Evolutionary conservation across 2,797 vertebrate genomes (phyloP), one percentile per base, ranked within the genome.

Genomic region (Acridotheres tristis): DNA sequence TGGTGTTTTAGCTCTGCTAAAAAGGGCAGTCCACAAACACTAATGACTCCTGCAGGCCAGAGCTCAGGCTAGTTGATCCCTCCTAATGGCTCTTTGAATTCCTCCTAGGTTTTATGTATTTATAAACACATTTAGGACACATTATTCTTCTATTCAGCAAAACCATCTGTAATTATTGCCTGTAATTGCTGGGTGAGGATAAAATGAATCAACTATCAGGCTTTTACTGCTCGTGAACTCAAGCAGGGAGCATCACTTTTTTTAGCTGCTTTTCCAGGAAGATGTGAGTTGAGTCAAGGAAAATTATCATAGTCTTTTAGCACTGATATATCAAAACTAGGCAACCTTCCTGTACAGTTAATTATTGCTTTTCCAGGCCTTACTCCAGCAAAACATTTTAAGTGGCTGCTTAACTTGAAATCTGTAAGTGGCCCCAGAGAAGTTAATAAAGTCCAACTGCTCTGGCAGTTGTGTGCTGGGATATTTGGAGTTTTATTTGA

Each of bases 111-210:
- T 90, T 93, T 85, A 57, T 72, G 85, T 85, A 36, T 95, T 96
- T 96, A 85, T 91, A 85, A 94, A 92, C 91, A 94, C 69, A 79
- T 96, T 95, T 91, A 96, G 89, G 92, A 48, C 7, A 4, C 38
- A 68, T 96, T 95, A 93, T 90, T 92, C 55, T 89, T 88, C 68
- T 32, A 79, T 90, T 97, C 94, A 85, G 81, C 57, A 92, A 85
- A 95, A 53, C 30, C 53, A 61, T 82, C 75, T 85, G 80, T 95
- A 96, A 95, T 96, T 96, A 95, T 90, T 94, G 63, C 78, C 54
- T 9, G 8, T 96, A 95, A 96, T 95, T 96, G 78, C 84, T 92
- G 91, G 72, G 92, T 92, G 84, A 91, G 81, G 75, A 69, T 73
- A 75, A 91, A 96, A 73, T 77, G 82, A 90, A 83, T 91, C 61